Evolutionary conservation across 2,113 vertebrate genomes (phyloP), one percentile per base, ranked within the genome.

Genomic region (Entosphenus tridentatus): DNA sequence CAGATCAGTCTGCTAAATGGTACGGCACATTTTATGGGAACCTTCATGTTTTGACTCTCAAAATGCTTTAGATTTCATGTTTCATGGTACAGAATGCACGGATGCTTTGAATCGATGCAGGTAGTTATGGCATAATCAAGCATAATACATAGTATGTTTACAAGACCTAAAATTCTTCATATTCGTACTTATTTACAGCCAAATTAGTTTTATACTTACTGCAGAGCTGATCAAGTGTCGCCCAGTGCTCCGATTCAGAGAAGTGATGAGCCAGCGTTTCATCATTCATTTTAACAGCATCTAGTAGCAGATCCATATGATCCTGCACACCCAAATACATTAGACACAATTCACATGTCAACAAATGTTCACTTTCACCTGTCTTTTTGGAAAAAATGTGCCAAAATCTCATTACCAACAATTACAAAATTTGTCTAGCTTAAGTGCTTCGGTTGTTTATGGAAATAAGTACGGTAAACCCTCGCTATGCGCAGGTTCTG

Each of bases 231-330:
- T 98, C 92, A 1, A 98, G 89, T 74, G 93, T 98, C 11, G 91
- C 93, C 93, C 93, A 96, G 77, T 98, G 90, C 79, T 96, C 93
- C 0, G 89, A 96, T 73, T 88, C 95, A 76, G 87, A 96, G 90
- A 91, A 98, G 8, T 91, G 93, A 78, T 93, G 87, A 0, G 93
- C 92, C 1, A 98, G 81, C 70, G 95, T 89, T 76, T 95, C 89
- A 2, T 95, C 83, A 17, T 86, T 83, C 54, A 88, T 93, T 77
- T 84, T 86, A 75, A 96, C 90, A 0, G 93, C 92, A 55, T 98
- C 93, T 57, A 98, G 80, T 18, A 98, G 80, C 75, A 98, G 76
- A 55, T 86, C 87, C 75, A 98, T 98, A 77, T 90, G 96, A 79
- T 98, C 92, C 93, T 98, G 79, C 54, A 16, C 21, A 65, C 62